Evolutionary conservation across 2,888 invertebrate genomes (phyloP).

Genomic region (Diaphora mendica): DNA sequence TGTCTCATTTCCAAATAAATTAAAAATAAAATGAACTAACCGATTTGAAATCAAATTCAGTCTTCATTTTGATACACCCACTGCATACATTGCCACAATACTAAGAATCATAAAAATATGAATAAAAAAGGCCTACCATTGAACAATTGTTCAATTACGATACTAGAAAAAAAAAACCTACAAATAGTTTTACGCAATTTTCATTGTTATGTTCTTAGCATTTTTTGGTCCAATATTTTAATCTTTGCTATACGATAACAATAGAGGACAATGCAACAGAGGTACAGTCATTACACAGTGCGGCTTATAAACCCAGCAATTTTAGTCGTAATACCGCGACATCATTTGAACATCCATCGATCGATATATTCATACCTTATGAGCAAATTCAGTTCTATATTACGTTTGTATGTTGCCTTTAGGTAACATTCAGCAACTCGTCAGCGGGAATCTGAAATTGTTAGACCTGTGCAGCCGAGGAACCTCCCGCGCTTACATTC

Average conservation of each 20-base stretch:
- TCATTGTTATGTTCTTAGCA: conserved; percentile 5
- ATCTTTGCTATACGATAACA: not conserved
- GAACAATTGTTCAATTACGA: conserved; percentile 8
- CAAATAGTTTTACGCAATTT: conserved; percentile 1
- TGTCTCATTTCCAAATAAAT: not conserved
- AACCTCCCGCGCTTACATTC: not conserved
- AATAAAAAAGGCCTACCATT: not conserved
- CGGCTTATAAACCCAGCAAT: not conserved
- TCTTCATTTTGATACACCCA: conserved; percentile 4
- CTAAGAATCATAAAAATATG: conserved; percentile 2
- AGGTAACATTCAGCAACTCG: too few relatives aligned
- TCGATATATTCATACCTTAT: too few relatives aligned
- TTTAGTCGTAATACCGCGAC: not conserved
- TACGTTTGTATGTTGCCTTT: too few relatives aligned
- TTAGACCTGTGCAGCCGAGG: not conserved
- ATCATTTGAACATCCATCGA: not conserved
- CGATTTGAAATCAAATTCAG: conserved; percentile 10
- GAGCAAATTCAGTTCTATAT: not conserved
- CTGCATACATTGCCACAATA: conserved; percentile 14
- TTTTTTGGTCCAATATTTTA: not conserved
- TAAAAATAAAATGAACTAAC: not conserved
- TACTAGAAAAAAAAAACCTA: not conserved
- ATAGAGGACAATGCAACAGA: not conserved
- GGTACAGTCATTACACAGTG: not conserved
- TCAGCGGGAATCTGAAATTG: not conserved